Conservation (phyloP, 1,140 invertebrate species). For the Aphaenogaster ashmeadi region DNA sequence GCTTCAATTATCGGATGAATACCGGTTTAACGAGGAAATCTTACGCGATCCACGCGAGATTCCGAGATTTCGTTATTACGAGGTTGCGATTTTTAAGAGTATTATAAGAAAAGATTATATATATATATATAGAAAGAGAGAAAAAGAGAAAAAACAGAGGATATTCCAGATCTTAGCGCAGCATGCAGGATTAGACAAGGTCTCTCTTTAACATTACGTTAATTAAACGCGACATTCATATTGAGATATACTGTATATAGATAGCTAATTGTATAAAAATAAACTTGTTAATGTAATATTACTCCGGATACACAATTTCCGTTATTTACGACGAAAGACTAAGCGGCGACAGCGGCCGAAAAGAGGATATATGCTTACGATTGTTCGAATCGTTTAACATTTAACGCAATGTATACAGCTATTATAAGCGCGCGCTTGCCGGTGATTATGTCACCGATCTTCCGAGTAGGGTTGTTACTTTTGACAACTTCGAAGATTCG, state of each 20-base stretch:
- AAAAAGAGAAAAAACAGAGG: constrained; percentile 6
- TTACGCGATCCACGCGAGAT: constrained; percentile 59
- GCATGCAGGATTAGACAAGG: constrained; percentile 38
- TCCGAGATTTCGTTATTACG: constrained; percentile 54
- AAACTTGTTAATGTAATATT: constrained; percentile 73
- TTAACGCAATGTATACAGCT: constrained; percentile 32
- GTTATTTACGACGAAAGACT: constrained; percentile 59
- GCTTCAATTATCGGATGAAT: constrained; percentile 1
- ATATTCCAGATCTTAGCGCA: constrained; percentile 62
- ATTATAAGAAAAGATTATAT: constrained; percentile 55
- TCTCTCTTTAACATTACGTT: constrained; percentile 67
- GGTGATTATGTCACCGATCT: constrained; percentile 27
- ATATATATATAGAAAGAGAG: constrained; percentile 12
- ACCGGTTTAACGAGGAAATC: constrained; percentile 59
- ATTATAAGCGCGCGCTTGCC: constrained; percentile 32
- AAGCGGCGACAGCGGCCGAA: constrained; percentile 42
- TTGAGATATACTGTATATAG: constrained; percentile 75
- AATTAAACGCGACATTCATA: constrained; percentile 68
- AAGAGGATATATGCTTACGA: constrained; percentile 34
- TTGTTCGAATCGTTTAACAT: constrained; percentile 58
- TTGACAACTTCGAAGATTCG: no score
- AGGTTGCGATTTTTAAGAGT: constrained; percentile 33
- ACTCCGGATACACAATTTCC: constrained; percentile 60
- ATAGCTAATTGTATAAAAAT: constrained; percentile 78
- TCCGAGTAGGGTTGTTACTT: no score